Percentiles rank a stretch among this genome's conserved stretches.
phyloP scores from a whole-genome alignment of 2,888 invertebrate genomes.

The Stegophylla sp. region DNA sequence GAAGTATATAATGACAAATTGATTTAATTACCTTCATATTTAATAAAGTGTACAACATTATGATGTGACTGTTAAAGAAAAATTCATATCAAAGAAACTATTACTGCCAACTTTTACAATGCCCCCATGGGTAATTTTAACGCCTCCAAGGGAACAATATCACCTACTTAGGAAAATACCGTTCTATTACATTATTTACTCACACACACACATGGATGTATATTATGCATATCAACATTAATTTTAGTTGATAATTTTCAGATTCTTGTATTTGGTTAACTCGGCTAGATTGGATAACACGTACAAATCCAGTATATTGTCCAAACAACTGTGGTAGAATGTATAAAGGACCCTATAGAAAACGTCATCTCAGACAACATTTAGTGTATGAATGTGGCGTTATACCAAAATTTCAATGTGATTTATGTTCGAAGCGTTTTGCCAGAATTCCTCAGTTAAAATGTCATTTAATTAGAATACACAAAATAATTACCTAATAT shows the following conservation, averaged over 20 bases:
- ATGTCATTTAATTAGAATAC: slow-evolving; percentile 44
- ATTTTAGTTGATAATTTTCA: slow-evolving; percentile 9
- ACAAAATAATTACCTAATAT: slow-evolving; percentile 52
- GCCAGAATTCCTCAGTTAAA: slow-evolving; percentile 44
- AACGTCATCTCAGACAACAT: slow-evolving; percentile 62
- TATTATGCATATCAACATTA: background rate
- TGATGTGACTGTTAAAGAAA: no score
- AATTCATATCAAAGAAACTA: no score
- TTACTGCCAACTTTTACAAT: no score
- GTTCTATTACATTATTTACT: no score
- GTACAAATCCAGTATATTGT: slow-evolving; percentile 21
- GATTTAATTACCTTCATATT: no score
- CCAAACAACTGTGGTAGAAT: slow-evolving; percentile 60
- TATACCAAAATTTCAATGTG: slow-evolving; percentile 63
- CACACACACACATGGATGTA: no score
- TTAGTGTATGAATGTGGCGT: slow-evolving; percentile 63
- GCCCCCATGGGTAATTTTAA: no score
- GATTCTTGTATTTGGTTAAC: background rate
- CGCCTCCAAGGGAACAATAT: no score
- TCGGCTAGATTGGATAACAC: slow-evolving; percentile 5
- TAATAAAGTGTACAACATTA: no score
- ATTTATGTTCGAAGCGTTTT: slow-evolving; percentile 64
- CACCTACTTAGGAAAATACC: no score
- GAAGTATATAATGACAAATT: no score
- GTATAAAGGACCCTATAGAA: slow-evolving; percentile 55